These are phyloP conservation scores for Drosophila birchii DNA, from an alignment of 2,888 invertebrate species.

Conservation along the genomic window DNA sequence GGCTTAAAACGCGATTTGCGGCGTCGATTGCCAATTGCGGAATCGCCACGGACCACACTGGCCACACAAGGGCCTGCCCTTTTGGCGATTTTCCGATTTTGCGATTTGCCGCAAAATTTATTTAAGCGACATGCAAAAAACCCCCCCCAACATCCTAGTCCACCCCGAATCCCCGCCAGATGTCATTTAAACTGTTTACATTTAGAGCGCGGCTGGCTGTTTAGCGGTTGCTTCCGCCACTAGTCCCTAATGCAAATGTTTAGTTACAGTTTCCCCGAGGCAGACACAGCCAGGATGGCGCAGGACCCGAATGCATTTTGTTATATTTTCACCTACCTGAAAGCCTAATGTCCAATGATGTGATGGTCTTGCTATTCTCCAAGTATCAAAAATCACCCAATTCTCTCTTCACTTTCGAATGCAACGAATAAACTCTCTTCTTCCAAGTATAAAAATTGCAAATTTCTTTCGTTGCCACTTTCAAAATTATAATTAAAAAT, in stretches of 20 bases:
- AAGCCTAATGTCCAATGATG: background rate
- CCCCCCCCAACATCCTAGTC: background rate
- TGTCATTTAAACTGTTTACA: slow-evolving; percentile 77
- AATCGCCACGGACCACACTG: slow-evolving; percentile 10
- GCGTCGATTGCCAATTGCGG: slow-evolving; percentile 75
- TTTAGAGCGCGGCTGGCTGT: slow-evolving; percentile 57
- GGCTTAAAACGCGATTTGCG: slow-evolving; percentile 83
- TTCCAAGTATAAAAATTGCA: background rate
- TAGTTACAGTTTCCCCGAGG: slow-evolving; percentile 49
- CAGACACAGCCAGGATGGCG: background rate
- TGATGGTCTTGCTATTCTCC: background rate
- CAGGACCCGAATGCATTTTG: background rate
- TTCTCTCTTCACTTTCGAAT: background rate
- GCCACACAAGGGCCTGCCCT: slow-evolving; percentile 16
- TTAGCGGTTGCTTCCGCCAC: slow-evolving; percentile 67
- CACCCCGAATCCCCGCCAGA: slow-evolving; percentile 21
- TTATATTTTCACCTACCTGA: slow-evolving; percentile 1
- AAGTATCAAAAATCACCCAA: background rate
- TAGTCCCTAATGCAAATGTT: slow-evolving; percentile 68
- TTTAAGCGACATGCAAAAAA: slow-evolving; percentile 30
- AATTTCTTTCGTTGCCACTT: background rate
- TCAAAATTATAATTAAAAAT: background rate
- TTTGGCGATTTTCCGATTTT: slow-evolving; percentile 56
- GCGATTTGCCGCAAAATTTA: slow-evolving; percentile 64
- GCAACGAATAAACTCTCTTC: background rate